Evolutionary conservation across 2,888 invertebrate genomes (phyloP), one percentile per base, ranked within the genome.

Genomic region (Tachina fera): DNA sequence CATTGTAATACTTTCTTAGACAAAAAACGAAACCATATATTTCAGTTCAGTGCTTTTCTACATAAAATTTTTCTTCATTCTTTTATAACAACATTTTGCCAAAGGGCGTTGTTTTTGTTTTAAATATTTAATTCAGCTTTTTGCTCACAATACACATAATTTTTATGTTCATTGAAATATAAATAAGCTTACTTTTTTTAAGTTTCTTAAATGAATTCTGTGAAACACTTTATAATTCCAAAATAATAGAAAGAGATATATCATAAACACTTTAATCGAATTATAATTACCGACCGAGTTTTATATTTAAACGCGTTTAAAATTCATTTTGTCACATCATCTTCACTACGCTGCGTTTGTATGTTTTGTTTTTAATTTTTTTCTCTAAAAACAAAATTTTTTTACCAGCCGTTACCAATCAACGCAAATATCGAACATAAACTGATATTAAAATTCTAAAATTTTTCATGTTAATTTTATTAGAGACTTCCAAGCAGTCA

Each of bases 401-500:
- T 84, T 84, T 87, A 89, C 89, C 86, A 87, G 63, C 89, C 90
- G 91, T 89, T 90, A 92, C 92, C 91, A 92, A 91, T 91, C 92
- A 91, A 91, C 90, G 91, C 92, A 92, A 92, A 92, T 92, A 92
- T 92, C 92, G 92, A 91, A 92, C 91, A 90, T 91, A 91, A 91
- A 92, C 92, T 92, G 92, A 92, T 90, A 90, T 90, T 88, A 89
- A 89, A 89, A 89, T 87, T 88, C 67, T 79, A 88, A 89, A 87
- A 72, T 39, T 68, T 74, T 83, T 80, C 14, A 53, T 56, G 70
- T 82, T 78, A 72, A 22, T 13, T 51, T 31, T 61, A 10, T 53
- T 63, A 31, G 13, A 51, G n/a, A 41, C 14, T 82, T 82, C 77
- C 77, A 67, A 67, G 45, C 3, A 61, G 67, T 47, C 60, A 43